phyloP scores from a whole-genome alignment of 2,888 invertebrate species.

The Halictus quadricinctus region DNA sequence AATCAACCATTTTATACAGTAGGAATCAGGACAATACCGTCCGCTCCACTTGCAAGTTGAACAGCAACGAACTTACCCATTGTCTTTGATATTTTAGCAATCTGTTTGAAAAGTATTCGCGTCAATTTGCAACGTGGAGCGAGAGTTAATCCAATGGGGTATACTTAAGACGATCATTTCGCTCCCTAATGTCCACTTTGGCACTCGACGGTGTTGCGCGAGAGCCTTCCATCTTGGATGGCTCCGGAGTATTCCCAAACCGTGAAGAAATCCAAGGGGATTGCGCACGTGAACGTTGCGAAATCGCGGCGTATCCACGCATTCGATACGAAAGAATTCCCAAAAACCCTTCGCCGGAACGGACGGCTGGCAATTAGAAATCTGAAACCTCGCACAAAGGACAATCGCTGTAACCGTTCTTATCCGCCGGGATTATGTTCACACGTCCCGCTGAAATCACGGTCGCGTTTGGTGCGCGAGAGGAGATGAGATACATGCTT shows the following conservation, averaged over 20 bases:
- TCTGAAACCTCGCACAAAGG: constrained; percentile 17
- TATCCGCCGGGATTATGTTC: constrained; percentile 37
- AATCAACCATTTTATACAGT: too few relatives aligned
- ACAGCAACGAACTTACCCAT: constrained; percentile 2
- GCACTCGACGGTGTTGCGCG: constrained; percentile 14
- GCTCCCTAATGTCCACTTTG: constrained; percentile 33
- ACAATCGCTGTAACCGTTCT: constrained; percentile 19
- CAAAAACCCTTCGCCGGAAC: constrained; percentile 18
- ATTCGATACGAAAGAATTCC: constrained; percentile 27
- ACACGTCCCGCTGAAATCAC: constrained; percentile 52
- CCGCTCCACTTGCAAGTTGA: not conserved
- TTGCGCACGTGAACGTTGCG: constrained; percentile 40
- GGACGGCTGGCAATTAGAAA: not conserved
- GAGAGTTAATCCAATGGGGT: not conserved
- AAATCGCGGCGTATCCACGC: constrained; percentile 39
- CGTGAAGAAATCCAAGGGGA: constrained; percentile 37
- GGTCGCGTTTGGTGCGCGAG: constrained; percentile 39
- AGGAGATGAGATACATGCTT: constrained; percentile 43
- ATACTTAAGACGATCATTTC: constrained; percentile 16
- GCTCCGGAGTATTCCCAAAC: constrained; percentile 38
- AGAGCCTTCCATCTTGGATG: constrained; percentile 22
- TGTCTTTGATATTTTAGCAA: not conserved
- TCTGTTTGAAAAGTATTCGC: not conserved
- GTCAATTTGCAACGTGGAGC: not conserved
- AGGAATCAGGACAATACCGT: too few relatives aligned